Percentiles rank a stretch among this genome's conserved stretches.
These are phyloP conservation scores for Apis mellifera DNA, from an alignment of 1,140 invertebrate species.

Conservation along the genomic window Amel_HAv3.1 CM009933.2:7482501-7483000, in stretches of 20 bases:
- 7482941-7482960: conserved; percentile 14
- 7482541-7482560: neutral
- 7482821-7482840: conserved; percentile 62
- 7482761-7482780: neutral
- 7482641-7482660: neutral
- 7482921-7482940: conserved; percentile 72
- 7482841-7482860: conserved; percentile 50
- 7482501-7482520: too few species aligned
- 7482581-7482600: too few species aligned
- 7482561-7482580: neutral
- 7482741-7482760: conserved; percentile 4
- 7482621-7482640: neutral
- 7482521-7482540: neutral
- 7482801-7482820: conserved; percentile 66
- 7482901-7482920: conserved; percentile 32
- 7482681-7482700: conserved; percentile 4
- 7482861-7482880: conserved; percentile 57
- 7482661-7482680: conserved; percentile 25
- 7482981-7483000: conserved; percentile 37
- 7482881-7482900: conserved; percentile 32
- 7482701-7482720: conserved; percentile 16
- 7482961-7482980: conserved; percentile 36
- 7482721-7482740: conserved; percentile 15
- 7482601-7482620: neutral
- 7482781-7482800: conserved; percentile 1